A percentile compares a stretch with the other conserved stretches of the same genome.
Conservation (phyloP, 2,888 invertebrate species). For the Odontocolon sp. region DNA sequence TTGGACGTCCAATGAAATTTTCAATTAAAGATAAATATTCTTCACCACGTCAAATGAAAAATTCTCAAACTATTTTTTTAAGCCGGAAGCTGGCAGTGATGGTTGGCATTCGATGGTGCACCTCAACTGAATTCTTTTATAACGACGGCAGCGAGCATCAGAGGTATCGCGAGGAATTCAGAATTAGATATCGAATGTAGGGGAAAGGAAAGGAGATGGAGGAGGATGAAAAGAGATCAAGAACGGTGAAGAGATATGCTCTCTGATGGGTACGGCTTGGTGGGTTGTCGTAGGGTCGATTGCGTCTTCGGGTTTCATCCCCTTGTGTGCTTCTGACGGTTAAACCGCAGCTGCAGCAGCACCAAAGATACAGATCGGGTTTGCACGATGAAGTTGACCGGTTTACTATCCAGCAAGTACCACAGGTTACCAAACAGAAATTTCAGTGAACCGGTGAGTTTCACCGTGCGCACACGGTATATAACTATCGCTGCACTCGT, state of each 20-base stretch:
- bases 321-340: slow-evolving; percentile 15
- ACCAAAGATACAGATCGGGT: neutral
- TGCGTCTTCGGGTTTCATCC: slow-evolving; percentile 42
- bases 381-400: too few species aligned
- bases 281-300: slow-evolving; percentile 35
- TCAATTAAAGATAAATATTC: slow-evolving; percentile 13
- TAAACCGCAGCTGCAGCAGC: slow-evolving; percentile 1
- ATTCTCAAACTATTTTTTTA: slow-evolving; percentile 40
- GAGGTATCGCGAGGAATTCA: slow-evolving; percentile 49
- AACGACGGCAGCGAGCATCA: slow-evolving; percentile 6
- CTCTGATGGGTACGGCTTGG: slow-evolving; percentile 6
- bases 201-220: neutral
- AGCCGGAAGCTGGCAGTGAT: slow-evolving; percentile 12
- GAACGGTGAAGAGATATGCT: slow-evolving; percentile 26
- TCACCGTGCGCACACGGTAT: too few species aligned
- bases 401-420: too few species aligned
- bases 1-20: slow-evolving; percentile 22
- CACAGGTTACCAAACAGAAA: too few species aligned
- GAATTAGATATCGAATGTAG: slow-evolving; percentile 52
- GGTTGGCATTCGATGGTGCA: neutral
- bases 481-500: too few species aligned
- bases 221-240: slow-evolving; percentile 37
- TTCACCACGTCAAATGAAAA: neutral
- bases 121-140: slow-evolving; percentile 5
- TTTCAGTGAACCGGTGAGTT: too few species aligned